phyloP scores from a whole-genome alignment of 2,113 vertebrate species.

The Chitala chitala region DNA sequence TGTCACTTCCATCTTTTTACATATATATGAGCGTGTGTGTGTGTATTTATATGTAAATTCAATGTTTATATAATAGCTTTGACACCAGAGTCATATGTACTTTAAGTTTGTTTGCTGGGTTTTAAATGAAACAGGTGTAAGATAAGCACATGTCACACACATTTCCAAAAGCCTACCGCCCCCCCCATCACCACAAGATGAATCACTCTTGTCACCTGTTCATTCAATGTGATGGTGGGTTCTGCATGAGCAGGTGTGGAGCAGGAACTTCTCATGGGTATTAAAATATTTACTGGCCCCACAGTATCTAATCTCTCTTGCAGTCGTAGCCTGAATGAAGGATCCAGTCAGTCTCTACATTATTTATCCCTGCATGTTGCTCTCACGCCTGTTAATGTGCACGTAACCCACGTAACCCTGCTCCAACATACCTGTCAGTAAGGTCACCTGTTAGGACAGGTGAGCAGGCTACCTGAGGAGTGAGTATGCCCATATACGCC shows the following conservation, averaged over 20 bases:
- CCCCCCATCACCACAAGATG: neutral
- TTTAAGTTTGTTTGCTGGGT: neutral
- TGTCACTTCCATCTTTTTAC: too few relatives aligned
- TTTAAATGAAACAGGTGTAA: neutral
- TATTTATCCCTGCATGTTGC: conserved; percentile 1
- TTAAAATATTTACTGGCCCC: neutral
- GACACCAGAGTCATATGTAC: too few relatives aligned
- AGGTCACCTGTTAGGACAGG: too few relatives aligned
- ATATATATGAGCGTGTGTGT: too few relatives aligned
- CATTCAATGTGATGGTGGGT: neutral
- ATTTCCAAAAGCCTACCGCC: neutral
- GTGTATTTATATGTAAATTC: neutral
- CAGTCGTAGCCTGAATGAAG: neutral
- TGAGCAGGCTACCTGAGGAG: too few relatives aligned
- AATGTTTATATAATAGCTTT: neutral
- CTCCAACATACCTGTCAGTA: neutral
- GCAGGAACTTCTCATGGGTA: neutral
- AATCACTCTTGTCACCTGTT: too few relatives aligned
- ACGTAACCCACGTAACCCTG: neutral
- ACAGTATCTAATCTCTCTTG: neutral
- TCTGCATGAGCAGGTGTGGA: neutral
- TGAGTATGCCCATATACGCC: too few relatives aligned
- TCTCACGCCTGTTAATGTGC: neutral
- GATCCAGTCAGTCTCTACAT: conserved; percentile 7
- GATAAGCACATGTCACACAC: neutral